These are phyloP conservation scores for Heterocephalus glaber DNA, from an alignment of 2,113 vertebrate genomes.

Conservation along the genomic window DNA sequence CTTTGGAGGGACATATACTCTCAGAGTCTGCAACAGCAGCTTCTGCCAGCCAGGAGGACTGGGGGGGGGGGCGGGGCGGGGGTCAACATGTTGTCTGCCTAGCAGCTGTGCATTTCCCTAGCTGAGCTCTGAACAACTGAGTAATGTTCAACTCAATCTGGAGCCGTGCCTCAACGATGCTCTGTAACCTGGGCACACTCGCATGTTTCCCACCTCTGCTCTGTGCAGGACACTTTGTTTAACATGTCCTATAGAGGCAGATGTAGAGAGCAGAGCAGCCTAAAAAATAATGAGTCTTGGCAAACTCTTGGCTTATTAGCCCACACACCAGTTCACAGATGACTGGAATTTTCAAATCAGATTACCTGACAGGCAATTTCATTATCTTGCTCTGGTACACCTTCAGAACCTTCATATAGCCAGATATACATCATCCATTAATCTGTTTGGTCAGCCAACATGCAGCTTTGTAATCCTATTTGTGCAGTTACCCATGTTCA, in stretches of 20 bases:
- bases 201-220: background rate
- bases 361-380: conserved; percentile 78
- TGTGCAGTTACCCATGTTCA: conserved; percentile 45
- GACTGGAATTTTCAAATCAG: conserved; percentile 81
- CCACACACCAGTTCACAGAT: conserved; percentile 69
- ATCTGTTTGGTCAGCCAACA: conserved; percentile 42
- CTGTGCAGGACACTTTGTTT: background rate
- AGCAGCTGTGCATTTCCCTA: background rate
- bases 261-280: background rate
- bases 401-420: conserved; percentile 71
- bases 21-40: background rate
- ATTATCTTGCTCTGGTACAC: conserved; percentile 70
- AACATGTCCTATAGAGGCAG: conserved; percentile 21
- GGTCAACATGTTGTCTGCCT: background rate
- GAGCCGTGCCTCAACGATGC: background rate
- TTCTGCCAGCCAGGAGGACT: rapidly evolving
- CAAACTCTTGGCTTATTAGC: conserved; percentile 75
- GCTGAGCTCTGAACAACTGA: background rate
- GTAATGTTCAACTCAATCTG: background rate
- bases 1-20: background rate
- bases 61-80: too few species aligned
- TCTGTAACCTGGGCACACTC: background rate
- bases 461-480: conserved; percentile 65
- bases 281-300: conserved; percentile 72
- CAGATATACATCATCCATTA: conserved; percentile 54